Base-by-base conservation (phyloP, 1,140 invertebrate species). In the Dysdera silvatica region DNA sequence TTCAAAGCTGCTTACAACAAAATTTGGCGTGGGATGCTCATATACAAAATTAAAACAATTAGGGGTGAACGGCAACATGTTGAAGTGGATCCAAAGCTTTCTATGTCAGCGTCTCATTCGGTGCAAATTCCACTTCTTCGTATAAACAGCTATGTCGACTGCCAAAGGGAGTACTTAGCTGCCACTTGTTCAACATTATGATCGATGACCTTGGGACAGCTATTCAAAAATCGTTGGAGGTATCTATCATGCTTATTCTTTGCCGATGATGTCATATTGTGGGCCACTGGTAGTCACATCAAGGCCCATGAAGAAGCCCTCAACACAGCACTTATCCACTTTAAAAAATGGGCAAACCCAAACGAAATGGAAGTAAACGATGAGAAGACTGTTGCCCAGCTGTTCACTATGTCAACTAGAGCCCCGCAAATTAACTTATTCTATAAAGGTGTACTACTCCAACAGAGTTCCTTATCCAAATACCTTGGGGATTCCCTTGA, bases 211-310 rank as follows among this genome's bases (percentile, higher is more conserved):
- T n/a, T n/a, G n/a, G n/a, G n/a, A n/a, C n/a, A n/a, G n/a, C n/a
- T n/a, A n/a, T n/a, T n/a, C n/a, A n/a, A n/a, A 33, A 24, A 26
- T 40, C 51, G 33, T 49, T 20, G n/a, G 23, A 51, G 16, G 0
- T 60, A 28, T 48, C 57, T n/a, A n/a, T n/a, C n/a, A 59, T 59
- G 43, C 23, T 33, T 59, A 51, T 32, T 33, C 10, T 60, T 28
- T 51, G 47, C 57, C 40, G 47, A 60, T 51, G 45, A 51, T 26
- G 20, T 60, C 18, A 48, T 60, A 37, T 35, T 48, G 12, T 58
- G 51, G 24, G 23, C 24, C 16, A 60, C 45, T 26, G 33, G 23
- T 28, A 60, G n/a, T 8, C n/a, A 60, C 14, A 29, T 26, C 51
- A n/a, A 31, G n/a, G 33, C 24, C 24, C 47, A 51, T 14, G 51